A percentile compares a stretch with the other conserved stretches of the same genome.
These are phyloP conservation scores for Pogona vitticeps DNA, from an alignment of 2,113 vertebrate species.

Conservation along the genomic window DNA sequence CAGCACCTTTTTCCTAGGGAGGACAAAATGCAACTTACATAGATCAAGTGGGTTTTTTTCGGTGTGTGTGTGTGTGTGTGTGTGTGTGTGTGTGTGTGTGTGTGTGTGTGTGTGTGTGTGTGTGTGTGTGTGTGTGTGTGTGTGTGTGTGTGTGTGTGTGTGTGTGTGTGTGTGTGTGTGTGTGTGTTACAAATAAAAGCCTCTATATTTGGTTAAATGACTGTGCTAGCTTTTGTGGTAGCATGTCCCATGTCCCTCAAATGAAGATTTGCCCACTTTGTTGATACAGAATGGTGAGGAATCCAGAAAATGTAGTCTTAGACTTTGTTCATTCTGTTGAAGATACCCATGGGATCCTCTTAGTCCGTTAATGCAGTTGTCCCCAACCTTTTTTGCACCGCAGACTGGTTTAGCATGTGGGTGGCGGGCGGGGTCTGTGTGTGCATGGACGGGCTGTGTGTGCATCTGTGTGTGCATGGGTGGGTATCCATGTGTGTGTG, in stretches of 20 bases:
- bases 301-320: constrained; percentile 37
- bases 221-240: constrained; percentile 26
- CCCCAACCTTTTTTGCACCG: too few relatives aligned
- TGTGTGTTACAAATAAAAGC: constrained; percentile 14
- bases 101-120: neutral
- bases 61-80: neutral
- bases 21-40: constrained; percentile 60
- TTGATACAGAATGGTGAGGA: constrained; percentile 40
- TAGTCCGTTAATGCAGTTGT: too few relatives aligned
- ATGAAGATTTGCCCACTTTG: constrained; percentile 56
- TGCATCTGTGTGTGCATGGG: too few relatives aligned
- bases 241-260: constrained; percentile 26
- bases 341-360: constrained; percentile 11
- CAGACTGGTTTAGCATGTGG: too few relatives aligned
- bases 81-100: neutral
- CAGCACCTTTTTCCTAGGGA: constrained; percentile 39
- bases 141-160: neutral
- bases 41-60: constrained; percentile 31
- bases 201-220: neutral
- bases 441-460: too few relatives aligned
- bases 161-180: constrained; percentile 2
- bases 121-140: neutral
- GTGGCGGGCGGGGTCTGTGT: too few relatives aligned
- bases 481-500: too few relatives aligned
- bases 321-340: constrained; percentile 50